These are phyloP conservation scores for Macrobrachium nipponense DNA, from an alignment of 1,140 invertebrate species.

Conservation along the genomic window DNA sequence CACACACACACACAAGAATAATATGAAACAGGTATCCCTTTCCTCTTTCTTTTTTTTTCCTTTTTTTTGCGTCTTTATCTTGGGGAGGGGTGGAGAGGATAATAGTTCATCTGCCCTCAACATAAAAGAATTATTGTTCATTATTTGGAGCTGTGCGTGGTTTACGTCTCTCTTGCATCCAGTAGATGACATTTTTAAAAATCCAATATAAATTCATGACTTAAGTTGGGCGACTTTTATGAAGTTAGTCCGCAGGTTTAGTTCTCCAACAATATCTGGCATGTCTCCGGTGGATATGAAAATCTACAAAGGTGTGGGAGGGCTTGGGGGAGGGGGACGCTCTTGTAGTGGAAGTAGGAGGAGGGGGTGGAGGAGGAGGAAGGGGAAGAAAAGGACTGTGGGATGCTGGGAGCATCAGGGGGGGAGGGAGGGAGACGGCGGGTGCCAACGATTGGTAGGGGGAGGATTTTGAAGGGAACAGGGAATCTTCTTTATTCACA, in stretches of 20 bases:
- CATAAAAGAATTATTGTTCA: constrained; percentile 25
- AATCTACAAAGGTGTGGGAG: constrained; percentile 16
- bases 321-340: neutral
- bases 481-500: neutral
- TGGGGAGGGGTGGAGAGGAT: neutral
- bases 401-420: neutral
- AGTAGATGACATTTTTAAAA: constrained; percentile 48
- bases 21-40: neutral
- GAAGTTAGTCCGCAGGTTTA: constrained; percentile 30
- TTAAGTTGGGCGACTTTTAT: constrained; percentile 49
- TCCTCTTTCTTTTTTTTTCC: neutral
- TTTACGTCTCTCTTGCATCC: constrained; percentile 22
- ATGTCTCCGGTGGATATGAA: constrained; percentile 27
- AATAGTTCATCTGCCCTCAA: neutral
- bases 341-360: neutral
- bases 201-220: constrained; percentile 55
- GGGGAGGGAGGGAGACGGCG: neutral
- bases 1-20: constrained; percentile 23
- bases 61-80: neutral
- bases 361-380: neutral
- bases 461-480: neutral
- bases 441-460: neutral
- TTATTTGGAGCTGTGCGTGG: neutral
- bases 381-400: neutral
- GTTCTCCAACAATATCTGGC: constrained; percentile 16